These are phyloP conservation scores for Cheilinus undulatus DNA, from an alignment of 2,113 vertebrate genomes.

Conservation along the genomic window DNA sequence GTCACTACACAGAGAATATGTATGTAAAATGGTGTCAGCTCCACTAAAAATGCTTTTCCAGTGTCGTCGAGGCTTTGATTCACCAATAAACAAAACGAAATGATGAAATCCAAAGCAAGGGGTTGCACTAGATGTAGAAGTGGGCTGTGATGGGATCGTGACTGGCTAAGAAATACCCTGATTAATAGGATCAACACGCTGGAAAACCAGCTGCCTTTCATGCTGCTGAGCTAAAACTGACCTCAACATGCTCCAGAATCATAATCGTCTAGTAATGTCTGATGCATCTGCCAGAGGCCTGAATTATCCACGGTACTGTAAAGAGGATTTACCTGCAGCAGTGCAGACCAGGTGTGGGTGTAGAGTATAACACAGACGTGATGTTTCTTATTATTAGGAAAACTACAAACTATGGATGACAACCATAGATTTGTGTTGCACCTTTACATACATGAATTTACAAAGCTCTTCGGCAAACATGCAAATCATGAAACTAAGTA, in stretches of 20 bases:
- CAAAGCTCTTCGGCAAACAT: no score
- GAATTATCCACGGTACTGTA: constrained; percentile 2
- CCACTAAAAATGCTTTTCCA: constrained; percentile 27
- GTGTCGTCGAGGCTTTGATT: constrained; percentile 52
- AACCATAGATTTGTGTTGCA: no score
- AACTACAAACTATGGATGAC: neutral
- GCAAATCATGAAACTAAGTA: no score
- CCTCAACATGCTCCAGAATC: constrained; percentile 38
- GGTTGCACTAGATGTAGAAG: constrained; percentile 46
- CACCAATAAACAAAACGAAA: constrained; percentile 71
- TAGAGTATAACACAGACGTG: neutral
- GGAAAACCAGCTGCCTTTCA: constrained; percentile 49
- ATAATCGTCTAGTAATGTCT: constrained; percentile 19
- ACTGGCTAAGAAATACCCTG: constrained; percentile 61
- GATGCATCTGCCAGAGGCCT: constrained; percentile 11
- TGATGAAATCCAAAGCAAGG: constrained; percentile 74
- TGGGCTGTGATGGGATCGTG: constrained; percentile 54
- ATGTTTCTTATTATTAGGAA: neutral
- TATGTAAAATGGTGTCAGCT: constrained; percentile 23
- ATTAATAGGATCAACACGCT: constrained; percentile 68
- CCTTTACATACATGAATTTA: no score
- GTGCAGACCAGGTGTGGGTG: neutral
- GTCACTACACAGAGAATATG: neutral
- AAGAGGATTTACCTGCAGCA: constrained; percentile 1
- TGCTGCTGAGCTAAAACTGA: constrained; percentile 56